Evolutionary conservation across 2,113 vertebrate species (phyloP).

Genomic region (Indicator indicator): DNA sequence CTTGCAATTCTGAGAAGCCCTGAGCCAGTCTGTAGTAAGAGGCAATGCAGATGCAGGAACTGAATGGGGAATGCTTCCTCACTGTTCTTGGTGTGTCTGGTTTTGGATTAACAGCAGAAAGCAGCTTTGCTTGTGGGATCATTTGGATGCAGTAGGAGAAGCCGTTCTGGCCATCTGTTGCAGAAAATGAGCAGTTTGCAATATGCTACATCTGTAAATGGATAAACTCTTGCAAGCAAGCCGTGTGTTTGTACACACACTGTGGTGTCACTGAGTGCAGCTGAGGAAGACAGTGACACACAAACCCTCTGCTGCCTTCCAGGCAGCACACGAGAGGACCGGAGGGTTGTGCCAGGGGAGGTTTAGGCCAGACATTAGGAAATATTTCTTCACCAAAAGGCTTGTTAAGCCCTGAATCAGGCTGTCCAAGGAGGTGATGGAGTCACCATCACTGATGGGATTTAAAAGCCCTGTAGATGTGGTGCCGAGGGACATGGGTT

Average conservation of each 20-base stretch:
- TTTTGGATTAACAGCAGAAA: neutral
- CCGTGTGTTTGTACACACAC: slow-evolving; percentile 6
- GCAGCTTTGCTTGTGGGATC: neutral
- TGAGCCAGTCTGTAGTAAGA: neutral
- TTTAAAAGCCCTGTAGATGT: neutral
- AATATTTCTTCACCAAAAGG: neutral
- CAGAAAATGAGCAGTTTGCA: slow-evolving; percentile 60
- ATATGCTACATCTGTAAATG: slow-evolving; percentile 65
- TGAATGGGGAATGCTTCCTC: neutral
- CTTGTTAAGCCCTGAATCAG: neutral
- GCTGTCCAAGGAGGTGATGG: neutral
- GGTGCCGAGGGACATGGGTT: neutral
- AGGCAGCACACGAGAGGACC: rapidly evolving
- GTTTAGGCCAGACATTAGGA: neutral
- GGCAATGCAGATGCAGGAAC: neutral
- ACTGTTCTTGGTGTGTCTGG: neutral
- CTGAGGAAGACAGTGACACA: neutral
- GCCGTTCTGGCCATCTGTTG: slow-evolving; percentile 47
- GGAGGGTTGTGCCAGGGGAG: neutral
- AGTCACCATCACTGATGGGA: neutral
- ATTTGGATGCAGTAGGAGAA: neutral
- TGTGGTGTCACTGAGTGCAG: neutral
- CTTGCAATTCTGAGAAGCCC: neutral
- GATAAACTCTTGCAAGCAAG: slow-evolving; percentile 34
- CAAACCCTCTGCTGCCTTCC: neutral